These are phyloP conservation scores for Rhagonycha fulva DNA, from an alignment of 2,888 invertebrate genomes.

Conservation along the genomic window DNA sequence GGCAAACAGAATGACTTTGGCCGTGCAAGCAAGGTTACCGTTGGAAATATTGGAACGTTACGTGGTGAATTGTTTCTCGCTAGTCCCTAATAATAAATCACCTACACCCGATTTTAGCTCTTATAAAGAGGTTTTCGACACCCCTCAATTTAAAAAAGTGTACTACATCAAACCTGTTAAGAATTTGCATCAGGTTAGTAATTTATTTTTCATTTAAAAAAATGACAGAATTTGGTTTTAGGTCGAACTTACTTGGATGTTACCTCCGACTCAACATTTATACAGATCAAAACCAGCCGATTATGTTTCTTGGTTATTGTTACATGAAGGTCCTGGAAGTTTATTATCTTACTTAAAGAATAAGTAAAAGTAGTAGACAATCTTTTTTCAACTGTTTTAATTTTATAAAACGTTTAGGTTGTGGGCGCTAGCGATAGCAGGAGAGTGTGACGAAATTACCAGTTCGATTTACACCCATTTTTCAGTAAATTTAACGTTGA, in stretches of 20 bases:
- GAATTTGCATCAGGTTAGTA: constrained; percentile 67
- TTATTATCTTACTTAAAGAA: constrained; percentile 76
- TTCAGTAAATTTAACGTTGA: constrained; percentile 73
- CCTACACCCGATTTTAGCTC: constrained; percentile 65
- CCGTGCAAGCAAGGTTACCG: constrained; percentile 74
- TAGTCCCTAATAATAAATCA: constrained; percentile 69
- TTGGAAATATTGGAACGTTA: constrained; percentile 67
- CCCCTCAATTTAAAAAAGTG: constrained; percentile 66
- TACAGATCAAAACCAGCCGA: constrained; percentile 79
- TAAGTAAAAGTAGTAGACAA: constrained; percentile 57
- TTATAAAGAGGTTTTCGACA: constrained; percentile 62
- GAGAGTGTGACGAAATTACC: constrained; percentile 76
- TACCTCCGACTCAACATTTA: constrained; percentile 64
- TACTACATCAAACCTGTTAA: constrained; percentile 78
- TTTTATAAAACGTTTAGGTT: constrained; percentile 58
- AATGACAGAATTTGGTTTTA: constrained; percentile 37
- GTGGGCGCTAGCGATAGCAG: constrained; percentile 76
- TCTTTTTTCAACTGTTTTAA: not conserved
- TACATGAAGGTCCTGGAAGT: constrained; percentile 86
- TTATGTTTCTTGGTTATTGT: constrained; percentile 78
- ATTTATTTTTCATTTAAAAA: constrained; percentile 25
- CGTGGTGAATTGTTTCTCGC: constrained; percentile 68
- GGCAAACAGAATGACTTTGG: constrained; percentile 85
- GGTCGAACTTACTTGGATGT: constrained; percentile 66
- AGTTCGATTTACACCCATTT: constrained; percentile 80